Evolutionary conservation across 2,888 invertebrate genomes (phyloP), one percentile per base, ranked within the genome.

Genomic region (Gryllus longicercus): DNA sequence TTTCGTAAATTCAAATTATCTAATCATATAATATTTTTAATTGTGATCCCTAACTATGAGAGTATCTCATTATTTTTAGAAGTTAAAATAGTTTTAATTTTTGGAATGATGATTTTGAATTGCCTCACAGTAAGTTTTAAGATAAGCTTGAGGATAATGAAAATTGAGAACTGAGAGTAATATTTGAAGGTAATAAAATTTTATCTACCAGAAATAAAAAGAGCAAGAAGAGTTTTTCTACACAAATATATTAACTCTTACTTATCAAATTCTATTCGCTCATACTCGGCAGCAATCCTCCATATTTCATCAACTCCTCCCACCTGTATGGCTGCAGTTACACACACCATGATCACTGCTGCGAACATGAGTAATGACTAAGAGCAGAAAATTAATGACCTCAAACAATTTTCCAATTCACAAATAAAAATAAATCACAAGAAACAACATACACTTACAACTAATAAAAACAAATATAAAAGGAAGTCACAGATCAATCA

Each of bases 351-450:
- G 84, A 94, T 92, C 14, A 96, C 91, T 0, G 96, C 93, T 3
- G 90, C 92, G 85, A 95, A 96, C 96, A 97, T 97, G 5, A 97
- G 89, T 2, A 93, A 81, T 0, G 95, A 95, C 85, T 87, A 85
- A 80, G 84, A 82, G 78, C 74, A 77, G 38, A 78, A 76, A 80
- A 76, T 79, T 25, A 74, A 51, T 76, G 49, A 77, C 50, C 75
- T 79, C 38, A n/a, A 80, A n/a, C 38, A 49, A 79, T 76, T 63
- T n/a, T 63, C 5, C 12, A 16, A 50, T 75, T 18, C 50, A 50
- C 50, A 16, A 75, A 78, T 16, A 38, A 18, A 21, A 75, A n/a
- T 50, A 49, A 50, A 12, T 79, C 18, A 76, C n/a, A 76, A 18
- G 25, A 21, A 49, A 38, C 38, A 77, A 21, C 12, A 77, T 25